Evolutionary conservation across 2,888 invertebrate genomes (phyloP), one percentile per base, ranked within the genome.

Genomic region (Melolontha melolontha): DNA sequence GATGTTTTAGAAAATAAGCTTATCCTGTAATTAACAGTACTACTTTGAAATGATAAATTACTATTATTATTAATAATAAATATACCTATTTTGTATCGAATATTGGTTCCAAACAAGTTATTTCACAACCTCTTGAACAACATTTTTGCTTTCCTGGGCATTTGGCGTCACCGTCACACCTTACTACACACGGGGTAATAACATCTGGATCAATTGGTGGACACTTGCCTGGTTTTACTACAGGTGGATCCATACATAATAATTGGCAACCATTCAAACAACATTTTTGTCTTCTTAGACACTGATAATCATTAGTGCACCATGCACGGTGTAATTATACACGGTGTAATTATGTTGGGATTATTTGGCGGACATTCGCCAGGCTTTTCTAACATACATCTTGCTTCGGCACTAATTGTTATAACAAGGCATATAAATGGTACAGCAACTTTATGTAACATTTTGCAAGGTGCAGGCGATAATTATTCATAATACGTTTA

Each of bases 91-190:
- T n/a, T n/a, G n/a, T n/a, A n/a, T 29, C 14, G 17, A 16, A 41
- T 8, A 39, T 16, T 10, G 57, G 41, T 12, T 57, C 22, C 17
- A 17, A 8, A 40, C 57, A 57, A 7, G 22, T 14, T 16, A 22
- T 41, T 16, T 57, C 63, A 17, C 63, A 22, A 50, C 49, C 29
- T 39, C 50, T 17, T 1, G n/a, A 16, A 39, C 63, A 64, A n/a
- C 63, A 64, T 64, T 50, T 64, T 50, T 50, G 39, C 11, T 42
- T 22, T n/a, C 49, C 63, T 8, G 16, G 11, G 14, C 63, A 64
- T 14, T 64, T 39, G 6, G 10, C 16, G 22, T 64, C 63, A 11
- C 11, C 29, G 10, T 10, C 12, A 64, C 63, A 64, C 10, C 39
- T 16, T 10, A 16, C 34, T 16, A 64, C 2, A 8, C 49, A 64